Percentiles rank a stretch among this genome's conserved stretches.
phyloP scores from a whole-genome alignment of 2,797 vertebrate species.

The Clamator glandarius region DNA sequence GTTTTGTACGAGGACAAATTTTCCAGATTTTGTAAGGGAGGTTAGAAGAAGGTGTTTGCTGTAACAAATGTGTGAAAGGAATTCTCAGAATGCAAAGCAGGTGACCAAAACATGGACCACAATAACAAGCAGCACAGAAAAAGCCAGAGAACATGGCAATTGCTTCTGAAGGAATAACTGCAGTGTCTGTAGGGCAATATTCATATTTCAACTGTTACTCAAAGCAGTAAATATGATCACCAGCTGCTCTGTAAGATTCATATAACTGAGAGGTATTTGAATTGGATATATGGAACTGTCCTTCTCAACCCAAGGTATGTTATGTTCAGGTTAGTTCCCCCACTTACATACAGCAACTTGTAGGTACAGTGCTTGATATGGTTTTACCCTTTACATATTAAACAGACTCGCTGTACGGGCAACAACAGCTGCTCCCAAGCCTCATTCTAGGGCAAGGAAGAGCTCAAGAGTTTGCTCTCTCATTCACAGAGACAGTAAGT shows the following conservation, averaged over 20 bases:
- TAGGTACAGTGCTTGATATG: neutral
- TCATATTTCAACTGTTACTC: constrained; percentile 18
- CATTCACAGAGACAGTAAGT: constrained; percentile 66
- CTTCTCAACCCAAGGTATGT: neutral
- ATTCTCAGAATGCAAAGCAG: constrained; percentile 38
- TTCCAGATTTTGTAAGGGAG: neutral
- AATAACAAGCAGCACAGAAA: neutral
- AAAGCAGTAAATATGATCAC: neutral
- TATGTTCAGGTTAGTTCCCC: neutral
- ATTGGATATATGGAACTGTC: neutral
- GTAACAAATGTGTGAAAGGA: neutral
- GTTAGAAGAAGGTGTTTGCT: neutral
- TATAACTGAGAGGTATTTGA: neutral
- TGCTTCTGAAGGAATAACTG: constrained; percentile 22
- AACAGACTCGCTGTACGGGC: constrained; percentile 35
- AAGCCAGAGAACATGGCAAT: neutral
- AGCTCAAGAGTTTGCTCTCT: constrained; percentile 70
- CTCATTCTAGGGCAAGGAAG: constrained; percentile 50
- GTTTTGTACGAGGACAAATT: constrained; percentile 24
- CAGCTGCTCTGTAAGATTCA: neutral
- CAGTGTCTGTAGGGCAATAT: neutral
- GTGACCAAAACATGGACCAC: neutral
- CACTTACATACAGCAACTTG: neutral
- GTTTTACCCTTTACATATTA: constrained; percentile 46
- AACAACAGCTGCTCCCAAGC: constrained; percentile 47